Base-by-base conservation (phyloP, 2,797 vertebrate species). In the Centroberyx gerrardi region DNA sequence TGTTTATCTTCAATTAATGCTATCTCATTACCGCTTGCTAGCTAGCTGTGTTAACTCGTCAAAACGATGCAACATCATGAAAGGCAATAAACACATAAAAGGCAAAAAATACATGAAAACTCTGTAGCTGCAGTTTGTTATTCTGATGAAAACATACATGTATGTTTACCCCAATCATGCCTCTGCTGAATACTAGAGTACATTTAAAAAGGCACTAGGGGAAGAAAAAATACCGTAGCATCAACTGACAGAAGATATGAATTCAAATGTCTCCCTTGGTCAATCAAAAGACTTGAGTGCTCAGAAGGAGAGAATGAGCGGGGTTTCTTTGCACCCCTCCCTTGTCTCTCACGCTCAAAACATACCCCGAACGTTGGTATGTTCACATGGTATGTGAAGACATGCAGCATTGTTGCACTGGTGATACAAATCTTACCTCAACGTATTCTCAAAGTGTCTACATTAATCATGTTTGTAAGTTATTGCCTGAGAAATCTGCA, bases 241-340 rank as follows among this genome's bases (percentile, higher is more conserved):
- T 33, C 33, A 33, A 5, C 33, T 33, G 33, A 4, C 31, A 33
- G 31, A 7, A 53, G 29, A 49, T 44, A 62, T 46, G 22, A 44
- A 51, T 36, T 33, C 22, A 42, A 3, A 33, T 31, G 44, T 44
- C 72, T 74, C 46, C 38, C 42, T 63, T 14, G 48, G 72, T 58
- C 59, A 68, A 85, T 81, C 61, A 71, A 74, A 83, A 49, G 31
- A 62, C 52, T 22, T 15, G 52, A 70, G 67, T 56, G 62, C 60
- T 80, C 29, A 77, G 67, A 70, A 81, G 31, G 40, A 81, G 68
- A 63, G 22, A 48, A 65, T 81, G 79, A 86, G 31, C 67, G 44
- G 18, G 70, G 40, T 64, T 72, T 64, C 48, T 63, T 48, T 29
- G 49, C 22, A 22, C 22, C 22, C 22, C 1, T 22, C 22, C 22